phyloP scores from a whole-genome alignment of 2,888 invertebrate genomes.

The Ochropacha duplaris region DNA sequence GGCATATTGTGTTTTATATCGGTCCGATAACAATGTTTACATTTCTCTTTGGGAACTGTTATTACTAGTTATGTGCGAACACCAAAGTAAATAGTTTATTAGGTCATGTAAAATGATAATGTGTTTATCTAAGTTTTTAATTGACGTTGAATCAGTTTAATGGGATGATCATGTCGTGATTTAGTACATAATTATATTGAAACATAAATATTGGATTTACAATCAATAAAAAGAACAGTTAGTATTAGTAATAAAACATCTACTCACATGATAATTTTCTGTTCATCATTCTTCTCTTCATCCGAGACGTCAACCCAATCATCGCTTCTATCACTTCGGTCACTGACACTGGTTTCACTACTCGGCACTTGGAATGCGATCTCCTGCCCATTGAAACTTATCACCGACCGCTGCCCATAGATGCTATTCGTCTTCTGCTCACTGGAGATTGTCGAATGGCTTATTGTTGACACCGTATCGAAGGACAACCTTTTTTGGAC shows the following conservation, averaged over 20 bases:
- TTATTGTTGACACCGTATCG: slow-evolving; percentile 75
- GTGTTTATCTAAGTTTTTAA: not conserved
- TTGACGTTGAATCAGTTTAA: not conserved
- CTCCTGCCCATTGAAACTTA: slow-evolving; percentile 77
- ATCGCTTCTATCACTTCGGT: slow-evolving; percentile 84
- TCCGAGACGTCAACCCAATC: slow-evolving; percentile 87
- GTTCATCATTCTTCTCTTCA: slow-evolving; percentile 76
- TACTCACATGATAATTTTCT: slow-evolving; percentile 83
- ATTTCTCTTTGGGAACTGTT: slow-evolving; percentile 56
- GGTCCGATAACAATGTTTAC: slow-evolving; percentile 66
- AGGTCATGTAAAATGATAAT: slow-evolving; percentile 33
- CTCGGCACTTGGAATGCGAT: slow-evolving; percentile 79
- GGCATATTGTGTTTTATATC: slow-evolving; percentile 45
- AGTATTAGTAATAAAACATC: not conserved
- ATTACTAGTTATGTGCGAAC: slow-evolving; percentile 33
- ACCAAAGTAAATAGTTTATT: slow-evolving; percentile 25
- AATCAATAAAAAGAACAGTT: too few relatives aligned
- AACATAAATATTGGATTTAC: not conserved
- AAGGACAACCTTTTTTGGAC: slow-evolving; percentile 72
- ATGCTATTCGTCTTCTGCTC: slow-evolving; percentile 85
- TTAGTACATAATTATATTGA: not conserved
- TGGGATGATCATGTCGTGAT: not conserved
- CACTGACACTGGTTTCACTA: slow-evolving; percentile 83
- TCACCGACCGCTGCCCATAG: slow-evolving; percentile 79
- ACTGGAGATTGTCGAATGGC: slow-evolving; percentile 81